Evolutionary conservation across 53 echinoderm and acorn worm genomes (phyloP), one percentile per base, ranked within the genome.

Genomic region (Henricia sp.): DNA sequence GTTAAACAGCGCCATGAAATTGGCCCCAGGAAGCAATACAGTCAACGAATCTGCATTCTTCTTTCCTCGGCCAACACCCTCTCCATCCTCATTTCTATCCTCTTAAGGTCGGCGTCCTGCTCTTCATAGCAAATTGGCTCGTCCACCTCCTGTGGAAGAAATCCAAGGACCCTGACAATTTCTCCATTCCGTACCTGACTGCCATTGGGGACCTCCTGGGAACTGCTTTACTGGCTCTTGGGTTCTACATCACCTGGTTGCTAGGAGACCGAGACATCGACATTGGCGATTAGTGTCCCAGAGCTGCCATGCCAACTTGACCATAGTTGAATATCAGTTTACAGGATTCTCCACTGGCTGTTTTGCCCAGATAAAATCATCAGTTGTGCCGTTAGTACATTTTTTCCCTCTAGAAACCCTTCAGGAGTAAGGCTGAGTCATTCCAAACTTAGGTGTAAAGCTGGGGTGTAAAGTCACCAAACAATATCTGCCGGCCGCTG

Each of bases 131-230:
- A 1, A 94, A 96, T 59, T 94, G 93, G 83, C 68, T 96, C 23
- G 89, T 96, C n/a, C 92, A 94, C 74, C 87, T 92, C 34, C 72
- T 96, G 17, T 96, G 96, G 96, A 87, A 84, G 32, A 66, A 80
- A 63, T 89, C 88, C 59, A 92, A 84, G 27, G 96, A 96, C 56
- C 96, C 96, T 0, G 96, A 96, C 76, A 96, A 96, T 50, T 94
- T 91, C 85, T 86, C 96, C 74, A 96, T 96, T 62, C 96, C 96
- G 0, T 96, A 96, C 83, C 88, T 96, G 82, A 96, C 96, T 33
- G 96, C 96, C 38, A 20, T 96, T 6, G 96, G 96, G 6, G 96
- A 96, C 58, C 87, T 96, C 11, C 85, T 96, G 0, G 96, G 96
- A 59, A 96, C 96, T 11, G 74, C 88, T 2, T 72, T 96, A 0